These are phyloP conservation scores for Argopecten irradians DNA, from an alignment of 1,140 invertebrate genomes.

Conservation along the genomic window DNA sequence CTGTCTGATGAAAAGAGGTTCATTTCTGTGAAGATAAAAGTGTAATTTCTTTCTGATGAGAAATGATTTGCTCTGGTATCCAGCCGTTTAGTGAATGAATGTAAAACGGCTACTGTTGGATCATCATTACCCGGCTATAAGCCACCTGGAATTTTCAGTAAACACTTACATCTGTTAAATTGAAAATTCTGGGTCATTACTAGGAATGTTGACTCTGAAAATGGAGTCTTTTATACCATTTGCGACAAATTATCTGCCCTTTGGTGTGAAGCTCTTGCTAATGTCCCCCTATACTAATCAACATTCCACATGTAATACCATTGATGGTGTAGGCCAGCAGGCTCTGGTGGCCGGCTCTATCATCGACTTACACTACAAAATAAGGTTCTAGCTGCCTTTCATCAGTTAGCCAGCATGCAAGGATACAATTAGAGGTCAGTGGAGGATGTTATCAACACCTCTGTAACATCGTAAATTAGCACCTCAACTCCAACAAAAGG, in stretches of 20 bases:
- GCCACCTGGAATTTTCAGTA: neutral
- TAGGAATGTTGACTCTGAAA: conserved; percentile 11
- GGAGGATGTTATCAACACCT: neutral
- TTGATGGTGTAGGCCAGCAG: neutral
- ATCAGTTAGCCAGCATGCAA: conserved; percentile 20
- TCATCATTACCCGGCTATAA: neutral
- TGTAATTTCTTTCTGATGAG: neutral
- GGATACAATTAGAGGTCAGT: conserved; percentile 9
- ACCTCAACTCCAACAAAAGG: neutral
- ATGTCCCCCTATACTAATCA: neutral
- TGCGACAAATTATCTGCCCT: conserved; percentile 9
- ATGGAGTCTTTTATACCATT: neutral
- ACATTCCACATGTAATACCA: neutral
- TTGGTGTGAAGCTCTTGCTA: neutral
- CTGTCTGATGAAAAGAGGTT: neutral
- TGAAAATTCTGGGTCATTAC: neutral
- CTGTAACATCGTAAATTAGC: neutral
- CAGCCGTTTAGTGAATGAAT: neutral
- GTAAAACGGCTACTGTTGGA: neutral
- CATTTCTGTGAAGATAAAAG: neutral
- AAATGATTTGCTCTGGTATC: neutral
- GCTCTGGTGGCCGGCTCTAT: neutral
- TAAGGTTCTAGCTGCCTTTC: neutral
- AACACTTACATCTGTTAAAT: neutral
- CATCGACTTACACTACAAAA: neutral